A percentile compares a stretch with the other conserved stretches of the same genome.
phyloP scores from a whole-genome alignment of 92 coral and sea anemone species.

The Micromussa lordhowensis region DNA sequence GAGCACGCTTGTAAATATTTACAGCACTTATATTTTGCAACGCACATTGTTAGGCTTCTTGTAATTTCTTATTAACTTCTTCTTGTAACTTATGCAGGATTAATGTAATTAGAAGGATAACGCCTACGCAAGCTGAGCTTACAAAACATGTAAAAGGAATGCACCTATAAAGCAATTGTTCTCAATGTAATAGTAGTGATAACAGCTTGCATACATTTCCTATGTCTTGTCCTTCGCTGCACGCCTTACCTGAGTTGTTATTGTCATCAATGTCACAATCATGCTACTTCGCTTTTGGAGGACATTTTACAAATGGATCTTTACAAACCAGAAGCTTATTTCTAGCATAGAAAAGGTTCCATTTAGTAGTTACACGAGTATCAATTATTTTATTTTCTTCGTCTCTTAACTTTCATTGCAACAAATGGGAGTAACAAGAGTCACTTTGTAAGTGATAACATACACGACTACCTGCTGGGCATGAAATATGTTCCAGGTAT shows the following conservation, averaged over 20 bases:
- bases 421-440: too few species aligned
- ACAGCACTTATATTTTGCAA: not conserved
- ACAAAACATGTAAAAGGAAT: not conserved
- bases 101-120: not conserved
- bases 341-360: too few species aligned
- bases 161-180: not conserved
- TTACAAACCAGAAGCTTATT: too few species aligned
- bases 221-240: not conserved
- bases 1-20: not conserved
- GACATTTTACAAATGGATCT: not conserved
- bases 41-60: not conserved
- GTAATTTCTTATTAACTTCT: not conserved
- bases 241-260: not conserved
- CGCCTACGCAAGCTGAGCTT: not conserved
- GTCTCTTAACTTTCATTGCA: too few species aligned
- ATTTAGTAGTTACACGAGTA: too few species aligned
- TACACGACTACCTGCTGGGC: too few species aligned
- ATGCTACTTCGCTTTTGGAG: not conserved
- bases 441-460: too few species aligned
- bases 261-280: not conserved
- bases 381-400: too few species aligned
- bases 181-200: not conserved
- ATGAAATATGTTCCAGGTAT: too few species aligned
- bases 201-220: not conserved
- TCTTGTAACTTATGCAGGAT: not conserved